Base-by-base conservation (phyloP, 2,113 vertebrate species). In the Anguilla rostrata region DNA sequence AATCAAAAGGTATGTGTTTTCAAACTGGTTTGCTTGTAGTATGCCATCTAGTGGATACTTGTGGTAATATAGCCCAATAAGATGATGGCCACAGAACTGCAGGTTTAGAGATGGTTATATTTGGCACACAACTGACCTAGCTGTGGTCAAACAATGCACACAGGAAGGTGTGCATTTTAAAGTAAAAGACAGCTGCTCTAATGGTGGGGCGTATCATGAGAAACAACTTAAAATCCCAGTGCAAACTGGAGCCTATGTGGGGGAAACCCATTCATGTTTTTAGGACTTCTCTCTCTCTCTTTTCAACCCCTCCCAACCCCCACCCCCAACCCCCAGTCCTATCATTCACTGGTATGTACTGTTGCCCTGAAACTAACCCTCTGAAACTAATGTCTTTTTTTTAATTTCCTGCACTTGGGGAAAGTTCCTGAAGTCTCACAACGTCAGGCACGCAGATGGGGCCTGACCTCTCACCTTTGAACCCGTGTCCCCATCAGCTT, bases 1-100 rank as follows among this genome's bases (percentile, higher is more conserved):
- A 0, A 56, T 40, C 46, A 22, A 5, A 22, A 40, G n/a, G 49
- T 39, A 56, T 79, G 78, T 0, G 34, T 26, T 56, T 34, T 34
- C 26, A 82, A 49, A 2, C 81, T 81, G 84, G 84, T 87, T 91
- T 88, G 91, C 92, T 29, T 56, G 56, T 29, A 49, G 46, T 43
- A 39, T 66, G 92, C 95, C 95, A 92, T 90, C 95, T 95, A 88
- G 91, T 95, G 95, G 94, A 53, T n/a, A 81, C 0, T 26, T 39
- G 22, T 56, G 49, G 85, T 39, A 88, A 81, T 53, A 56, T 82
- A 80, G 26, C 14, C 20, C 71, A 2, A 86, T 49, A 41, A 18
- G 14, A 75, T 75, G 9, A 75, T 12, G 5, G n/a, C 71, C 34
- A 2, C 71, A 5, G n/a, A 9, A 26, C 71, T 75, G 71, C 8